These are phyloP conservation scores for Corythornis leucogaster DNA, from an alignment of 2,797 vertebrate species.

Conservation along the genomic window DNA sequence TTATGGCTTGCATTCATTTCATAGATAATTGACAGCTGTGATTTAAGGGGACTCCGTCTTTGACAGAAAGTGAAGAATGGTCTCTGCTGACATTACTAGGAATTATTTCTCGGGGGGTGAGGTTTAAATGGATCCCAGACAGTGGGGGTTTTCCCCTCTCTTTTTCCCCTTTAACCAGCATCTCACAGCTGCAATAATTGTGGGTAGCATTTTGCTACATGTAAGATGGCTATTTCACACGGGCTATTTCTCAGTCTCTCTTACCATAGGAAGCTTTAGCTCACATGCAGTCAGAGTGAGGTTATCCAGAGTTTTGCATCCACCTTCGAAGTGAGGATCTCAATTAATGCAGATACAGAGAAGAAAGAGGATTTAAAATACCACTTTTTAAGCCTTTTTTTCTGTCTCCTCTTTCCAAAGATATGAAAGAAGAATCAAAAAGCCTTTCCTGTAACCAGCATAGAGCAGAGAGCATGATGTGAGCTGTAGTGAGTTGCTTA, in stretches of 20 bases:
- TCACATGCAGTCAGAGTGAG: not conserved
- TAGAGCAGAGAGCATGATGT: not conserved
- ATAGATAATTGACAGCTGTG: not conserved
- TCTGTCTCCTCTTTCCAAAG: not conserved
- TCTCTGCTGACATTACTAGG: not conserved
- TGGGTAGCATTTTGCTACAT: not conserved
- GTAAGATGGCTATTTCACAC: not conserved
- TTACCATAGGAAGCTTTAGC: not conserved
- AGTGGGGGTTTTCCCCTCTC: accelerated
- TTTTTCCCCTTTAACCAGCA: not conserved
- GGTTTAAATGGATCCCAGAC: not conserved
- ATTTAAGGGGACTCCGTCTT: not conserved
- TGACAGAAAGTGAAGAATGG: not conserved
- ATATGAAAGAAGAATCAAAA: not conserved
- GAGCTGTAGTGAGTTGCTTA: not conserved
- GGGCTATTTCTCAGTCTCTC: not conserved
- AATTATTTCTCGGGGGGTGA: not conserved
- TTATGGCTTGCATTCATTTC: not conserved
- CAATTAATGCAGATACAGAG: not conserved
- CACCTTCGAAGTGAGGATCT: not conserved
- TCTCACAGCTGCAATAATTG: not conserved
- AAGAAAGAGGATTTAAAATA: not conserved
- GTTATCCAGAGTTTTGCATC: not conserved
- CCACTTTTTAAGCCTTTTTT: not conserved
- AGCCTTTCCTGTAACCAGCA: not conserved